Evolutionary conservation across 2,888 invertebrate genomes (phyloP).

Genomic region (Euplexia lucipara): DNA sequence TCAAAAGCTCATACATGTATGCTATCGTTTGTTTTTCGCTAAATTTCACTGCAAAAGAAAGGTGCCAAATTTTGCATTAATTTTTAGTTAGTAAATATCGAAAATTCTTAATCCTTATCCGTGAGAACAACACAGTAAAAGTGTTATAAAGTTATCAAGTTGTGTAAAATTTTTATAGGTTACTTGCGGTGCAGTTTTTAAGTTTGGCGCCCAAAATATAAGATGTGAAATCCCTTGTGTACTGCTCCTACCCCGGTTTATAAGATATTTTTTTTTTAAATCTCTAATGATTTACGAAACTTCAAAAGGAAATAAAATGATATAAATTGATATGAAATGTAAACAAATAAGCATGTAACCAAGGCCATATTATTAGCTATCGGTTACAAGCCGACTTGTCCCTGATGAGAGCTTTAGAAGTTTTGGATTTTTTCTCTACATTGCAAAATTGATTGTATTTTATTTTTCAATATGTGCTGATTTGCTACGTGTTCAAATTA

Average conservation of each 20-base stretch:
- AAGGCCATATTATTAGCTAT: slow-evolving; percentile 79
- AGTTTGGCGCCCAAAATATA: slow-evolving; percentile 59
- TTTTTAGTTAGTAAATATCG: slow-evolving; percentile 44
- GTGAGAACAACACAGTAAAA: slow-evolving; percentile 46
- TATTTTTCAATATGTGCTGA: slow-evolving; percentile 79
- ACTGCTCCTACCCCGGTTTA: slow-evolving; percentile 86
- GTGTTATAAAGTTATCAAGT: slow-evolving; percentile 35
- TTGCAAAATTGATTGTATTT: slow-evolving; percentile 67
- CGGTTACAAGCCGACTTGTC: slow-evolving; percentile 88
- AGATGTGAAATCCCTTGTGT: slow-evolving; percentile 81
- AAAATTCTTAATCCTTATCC: slow-evolving; percentile 49
- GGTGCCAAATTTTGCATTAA: slow-evolving; percentile 54
- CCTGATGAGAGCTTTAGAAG: slow-evolving; percentile 77
- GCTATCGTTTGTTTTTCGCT: slow-evolving; percentile 45
- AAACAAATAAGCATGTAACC: slow-evolving; percentile 89
- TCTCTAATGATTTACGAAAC: slow-evolving; percentile 84
- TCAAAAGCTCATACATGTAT: slow-evolving; percentile 50
- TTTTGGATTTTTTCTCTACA: slow-evolving; percentile 66
- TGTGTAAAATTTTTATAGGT: slow-evolving; percentile 30
- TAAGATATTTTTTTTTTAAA: slow-evolving; percentile 75
- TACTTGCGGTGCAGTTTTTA: slow-evolving; percentile 52
- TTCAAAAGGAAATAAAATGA: slow-evolving; percentile 75
- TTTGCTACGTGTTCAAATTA: slow-evolving; percentile 82
- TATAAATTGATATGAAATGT: slow-evolving; percentile 79
- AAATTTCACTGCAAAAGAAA: slow-evolving; percentile 52